Evolutionary conservation across 2,113 vertebrate genomes (phyloP), one percentile per base, ranked within the genome.

Genomic region (Amblyopsis rosae): DNA sequence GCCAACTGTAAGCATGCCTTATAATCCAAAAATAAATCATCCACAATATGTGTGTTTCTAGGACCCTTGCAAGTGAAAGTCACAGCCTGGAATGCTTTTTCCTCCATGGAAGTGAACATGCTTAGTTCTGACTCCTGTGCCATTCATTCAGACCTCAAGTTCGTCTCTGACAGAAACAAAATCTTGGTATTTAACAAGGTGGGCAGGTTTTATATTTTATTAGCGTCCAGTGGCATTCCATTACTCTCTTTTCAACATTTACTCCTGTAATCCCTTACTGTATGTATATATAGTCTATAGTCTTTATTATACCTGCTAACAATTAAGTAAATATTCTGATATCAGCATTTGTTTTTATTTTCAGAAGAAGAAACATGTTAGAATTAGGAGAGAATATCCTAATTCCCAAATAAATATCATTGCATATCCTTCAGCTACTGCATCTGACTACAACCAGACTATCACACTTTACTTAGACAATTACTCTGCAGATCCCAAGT

Each of bases 11-110:
- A 41, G 35, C 35, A 41, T 41, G 35, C 5, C 35, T 41, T 41
- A 41, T 41, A 41, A 55, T 56, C 59, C 12, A 19, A 45, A 53
- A 15, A 53, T 13, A 15, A 13, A 53, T 53, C 51, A 13, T 53
- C 49, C 0, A 4, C 0, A n/a, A 46, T 71, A 1, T 68, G 80
- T 67, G 80, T 67, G 73, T 0, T 26, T 76, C 15, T 82, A 97
- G 96, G 94, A 32, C 80, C 71, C 59, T 87, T 92, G 12, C 73
- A 72, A 71, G 89, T 96, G 70, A 93, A 86, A 17, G 86, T 95
- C 59, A 77, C 72, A 73, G 95, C 93, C 51, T 82, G 60, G 77
- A 95, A 97, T 3, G 41, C 62, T 41, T 92, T 97, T 75, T 97
- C 95, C 1, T 92, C 88, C 73, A 13, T 76, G 78, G 94, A 91